phyloP scores from a whole-genome alignment of 53 echinoderm and acorn worm species.

The Hippasteria phrygiana region DNA sequence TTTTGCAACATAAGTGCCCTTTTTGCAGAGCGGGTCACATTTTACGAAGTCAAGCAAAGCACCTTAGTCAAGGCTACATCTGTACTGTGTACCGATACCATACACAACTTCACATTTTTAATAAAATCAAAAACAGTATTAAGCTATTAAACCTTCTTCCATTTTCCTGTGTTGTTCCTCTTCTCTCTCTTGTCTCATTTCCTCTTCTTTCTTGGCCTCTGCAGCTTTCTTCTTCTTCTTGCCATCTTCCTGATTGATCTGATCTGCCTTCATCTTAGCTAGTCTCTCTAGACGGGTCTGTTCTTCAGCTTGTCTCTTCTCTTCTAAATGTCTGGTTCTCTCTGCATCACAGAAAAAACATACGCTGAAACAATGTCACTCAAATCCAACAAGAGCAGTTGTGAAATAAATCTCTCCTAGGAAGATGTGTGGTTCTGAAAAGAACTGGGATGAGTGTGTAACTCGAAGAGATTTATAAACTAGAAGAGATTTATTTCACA shows the following conservation, averaged over 20 bases:
- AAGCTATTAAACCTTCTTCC: constrained; percentile 65
- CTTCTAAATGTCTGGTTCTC: constrained; percentile 47
- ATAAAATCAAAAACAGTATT: neutral
- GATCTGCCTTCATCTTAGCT: constrained; percentile 71
- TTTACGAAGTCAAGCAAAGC: no score
- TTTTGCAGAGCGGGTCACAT: no score
- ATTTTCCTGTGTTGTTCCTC: constrained; percentile 57
- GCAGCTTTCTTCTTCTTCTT: constrained; percentile 68
- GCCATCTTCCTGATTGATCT: constrained; percentile 61
- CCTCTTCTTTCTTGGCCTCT: constrained; percentile 67
- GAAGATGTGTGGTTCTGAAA: no score
- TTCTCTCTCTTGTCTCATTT: constrained; percentile 67
- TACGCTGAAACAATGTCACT: no score
- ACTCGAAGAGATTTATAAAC: no score
- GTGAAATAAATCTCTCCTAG: no score
- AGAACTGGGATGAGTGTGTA: no score
- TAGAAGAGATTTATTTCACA: no score
- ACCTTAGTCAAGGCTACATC: no score
- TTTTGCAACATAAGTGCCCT: no score
- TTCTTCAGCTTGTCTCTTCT: constrained; percentile 69
- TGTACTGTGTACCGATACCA: no score
- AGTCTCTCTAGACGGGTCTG: constrained; percentile 66
- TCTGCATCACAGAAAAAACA: constrained; percentile 4
- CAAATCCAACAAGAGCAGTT: no score
- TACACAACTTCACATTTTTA: neutral